Percentiles rank a stretch among this genome's conserved stretches.
phyloP scores from a whole-genome alignment of 1,140 invertebrate species.

The Drosophila funebris region DNA sequence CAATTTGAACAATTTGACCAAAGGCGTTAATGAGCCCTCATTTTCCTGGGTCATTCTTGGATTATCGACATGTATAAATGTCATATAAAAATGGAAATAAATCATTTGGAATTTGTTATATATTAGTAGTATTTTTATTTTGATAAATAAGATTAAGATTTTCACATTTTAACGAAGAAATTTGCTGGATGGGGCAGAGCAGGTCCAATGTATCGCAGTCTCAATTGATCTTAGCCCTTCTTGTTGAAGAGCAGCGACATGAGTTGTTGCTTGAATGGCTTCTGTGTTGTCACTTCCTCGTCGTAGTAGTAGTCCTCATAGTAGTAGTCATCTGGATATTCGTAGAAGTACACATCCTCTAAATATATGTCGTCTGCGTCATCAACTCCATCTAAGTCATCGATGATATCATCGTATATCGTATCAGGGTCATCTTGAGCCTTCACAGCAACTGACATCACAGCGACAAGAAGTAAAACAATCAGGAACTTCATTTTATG shows the following conservation, averaged over 20 bases:
- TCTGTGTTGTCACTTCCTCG: slow-evolving; percentile 42
- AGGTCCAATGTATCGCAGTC: neutral
- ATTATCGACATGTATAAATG: slow-evolving; percentile 1
- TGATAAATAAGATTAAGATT: slow-evolving; percentile 31
- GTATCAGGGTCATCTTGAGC: neutral
- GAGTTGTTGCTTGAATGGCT: slow-evolving; percentile 66
- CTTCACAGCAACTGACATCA: slow-evolving; percentile 8
- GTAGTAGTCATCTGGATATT: neutral
- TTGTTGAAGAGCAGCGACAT: slow-evolving; percentile 72
- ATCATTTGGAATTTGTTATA: neutral
- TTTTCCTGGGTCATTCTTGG: neutral
- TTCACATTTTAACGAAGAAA: slow-evolving; percentile 56
- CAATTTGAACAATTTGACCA: slow-evolving; percentile 28
- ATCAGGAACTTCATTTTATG: slow-evolving; percentile 60
- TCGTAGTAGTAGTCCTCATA: neutral
- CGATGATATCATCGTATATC: neutral
- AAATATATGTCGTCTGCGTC: neutral
- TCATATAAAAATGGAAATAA: neutral
- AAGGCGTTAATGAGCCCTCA: slow-evolving; percentile 39
- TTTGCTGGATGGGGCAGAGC: slow-evolving; percentile 24
- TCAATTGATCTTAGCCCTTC: slow-evolving; percentile 51
- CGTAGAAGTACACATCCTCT: neutral
- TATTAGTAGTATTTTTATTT: slow-evolving; percentile 44
- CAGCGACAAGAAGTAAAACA: slow-evolving; percentile 34
- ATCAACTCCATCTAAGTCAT: neutral